Evolutionary conservation across 1,140 invertebrate genomes (phyloP), one percentile per base, ranked within the genome.

Genomic region (Triops cancriformis): DNA sequence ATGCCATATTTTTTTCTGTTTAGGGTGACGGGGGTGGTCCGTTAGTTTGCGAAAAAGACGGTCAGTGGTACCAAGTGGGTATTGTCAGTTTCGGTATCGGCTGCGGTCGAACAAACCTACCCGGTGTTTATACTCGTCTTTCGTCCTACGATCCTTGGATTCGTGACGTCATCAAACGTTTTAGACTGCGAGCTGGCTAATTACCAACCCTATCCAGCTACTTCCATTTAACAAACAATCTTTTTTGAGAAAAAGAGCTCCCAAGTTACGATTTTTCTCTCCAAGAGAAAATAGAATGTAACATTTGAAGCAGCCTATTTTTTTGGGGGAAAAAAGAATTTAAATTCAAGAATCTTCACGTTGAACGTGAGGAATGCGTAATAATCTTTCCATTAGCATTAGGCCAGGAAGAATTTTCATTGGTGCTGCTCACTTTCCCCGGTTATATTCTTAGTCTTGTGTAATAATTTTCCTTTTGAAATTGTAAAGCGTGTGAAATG

Each of bases 11-110:
- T 79, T 9, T 31, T 64, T 74, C 26, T 26, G 31, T 41, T 72
- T 43, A 91, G 89, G 90, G 90, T 75, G 91, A 92, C 82, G 90
- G 89, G 0, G 91, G 91, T 5, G 89, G 90, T 18, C 90, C 90
- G 9, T 80, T 92, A 37, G 86, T 91, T 18, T 91, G 90, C 80
- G 84, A 86, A 51, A 85, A 85, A 23, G 82, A 85, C 41, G 85
- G 84, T 6, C 82, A 83, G n/a, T 88, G 86, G 86, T 85, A 85
- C 77, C 82, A 90, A 75, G 84, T 88, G 78, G 91, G 89, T 7
- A 84, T 91, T 5, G 88, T 89, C n/a, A 89, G 87, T 76, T 90
- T 88, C 82, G 91, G 91, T 1, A 84, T 88, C 75, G 89, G 89
- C 14, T 91, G 90, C 81, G 90, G 87, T 1, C 80, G 87, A 31